These are phyloP conservation scores for Mythimna lalbum DNA, from an alignment of 2,888 invertebrate genomes.

Conservation along the genomic window DNA sequence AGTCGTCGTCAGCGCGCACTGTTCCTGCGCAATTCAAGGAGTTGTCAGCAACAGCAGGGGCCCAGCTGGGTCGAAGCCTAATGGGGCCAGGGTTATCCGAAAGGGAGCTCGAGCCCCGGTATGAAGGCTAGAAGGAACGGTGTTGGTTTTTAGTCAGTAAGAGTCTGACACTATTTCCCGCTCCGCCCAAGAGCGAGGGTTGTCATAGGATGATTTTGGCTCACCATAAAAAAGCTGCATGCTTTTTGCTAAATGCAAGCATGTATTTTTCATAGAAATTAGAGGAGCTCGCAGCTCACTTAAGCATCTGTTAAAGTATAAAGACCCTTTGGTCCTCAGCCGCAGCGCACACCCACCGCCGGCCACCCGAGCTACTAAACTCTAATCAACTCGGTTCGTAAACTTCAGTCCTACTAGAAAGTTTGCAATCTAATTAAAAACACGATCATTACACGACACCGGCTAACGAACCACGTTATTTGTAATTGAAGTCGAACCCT, in stretches of 20 bases:
- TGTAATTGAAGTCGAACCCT: slow-evolving; percentile 33
- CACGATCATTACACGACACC: slow-evolving; percentile 41
- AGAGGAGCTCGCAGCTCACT: not conserved
- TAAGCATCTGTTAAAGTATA: not conserved
- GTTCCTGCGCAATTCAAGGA: too few relatives aligned
- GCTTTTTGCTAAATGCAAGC: not conserved
- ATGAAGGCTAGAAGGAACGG: too few relatives aligned
- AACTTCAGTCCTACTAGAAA: slow-evolving; percentile 34
- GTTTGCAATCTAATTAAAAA: slow-evolving; percentile 45
- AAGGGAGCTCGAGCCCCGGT: too few relatives aligned
- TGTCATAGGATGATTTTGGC: too few relatives aligned
- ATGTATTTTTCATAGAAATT: not conserved
- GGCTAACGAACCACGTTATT: slow-evolving; percentile 41
- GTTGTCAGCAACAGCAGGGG: too few relatives aligned
- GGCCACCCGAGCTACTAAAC: not conserved
- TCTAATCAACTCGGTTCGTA: slow-evolving; percentile 15
- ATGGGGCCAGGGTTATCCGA: too few relatives aligned
- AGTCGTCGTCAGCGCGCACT: too few relatives aligned
- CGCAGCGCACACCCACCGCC: not conserved
- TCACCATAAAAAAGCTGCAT: too few relatives aligned
- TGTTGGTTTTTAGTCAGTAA: too few relatives aligned
- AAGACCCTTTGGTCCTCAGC: not conserved
- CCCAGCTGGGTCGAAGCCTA: too few relatives aligned
- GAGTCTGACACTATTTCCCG: too few relatives aligned
- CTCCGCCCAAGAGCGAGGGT: too few relatives aligned